phyloP scores from a whole-genome alignment of 2,888 invertebrate species.

The Pegoplata infirma region DNA sequence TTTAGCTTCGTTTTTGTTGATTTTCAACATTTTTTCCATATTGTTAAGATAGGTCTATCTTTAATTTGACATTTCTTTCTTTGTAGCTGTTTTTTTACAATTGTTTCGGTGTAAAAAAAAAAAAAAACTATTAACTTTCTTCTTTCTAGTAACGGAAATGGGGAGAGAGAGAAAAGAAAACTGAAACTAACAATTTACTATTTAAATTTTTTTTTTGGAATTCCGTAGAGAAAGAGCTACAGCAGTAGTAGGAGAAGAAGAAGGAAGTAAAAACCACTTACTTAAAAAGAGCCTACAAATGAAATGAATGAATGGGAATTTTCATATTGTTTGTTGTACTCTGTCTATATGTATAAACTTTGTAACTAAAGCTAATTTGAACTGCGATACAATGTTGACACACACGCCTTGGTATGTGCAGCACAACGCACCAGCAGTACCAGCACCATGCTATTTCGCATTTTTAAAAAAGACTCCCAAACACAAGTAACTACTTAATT shows the following conservation, averaged over 20 bases:
- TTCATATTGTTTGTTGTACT: too few species aligned
- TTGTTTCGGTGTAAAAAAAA: not conserved
- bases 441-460: not conserved
- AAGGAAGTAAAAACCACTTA: not conserved
- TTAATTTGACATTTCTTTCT: slow-evolving; percentile 3
- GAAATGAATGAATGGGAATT: slow-evolving; percentile 2
- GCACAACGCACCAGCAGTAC: not conserved
- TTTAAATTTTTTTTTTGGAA: too few species aligned
- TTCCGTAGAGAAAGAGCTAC: too few species aligned
- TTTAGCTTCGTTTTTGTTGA: too few species aligned
- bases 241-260: too few species aligned
- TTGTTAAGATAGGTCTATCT: slow-evolving; percentile 2
- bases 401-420: not conserved
- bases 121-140: not conserved
- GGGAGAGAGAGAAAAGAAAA: not conserved
- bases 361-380: not conserved
- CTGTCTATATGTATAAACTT: too few species aligned
- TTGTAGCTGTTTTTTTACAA: not conserved
- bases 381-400: not conserved
- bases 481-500: not conserved
- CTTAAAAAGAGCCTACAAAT: slow-evolving; percentile 3
- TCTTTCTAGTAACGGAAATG: not conserved
- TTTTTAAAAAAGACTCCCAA: slow-evolving; percentile 22
- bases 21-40: not conserved
- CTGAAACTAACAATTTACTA: not conserved